Evolutionary conservation across 2,888 invertebrate species (phyloP).

Genomic region (Syrista parreyssii): DNA sequence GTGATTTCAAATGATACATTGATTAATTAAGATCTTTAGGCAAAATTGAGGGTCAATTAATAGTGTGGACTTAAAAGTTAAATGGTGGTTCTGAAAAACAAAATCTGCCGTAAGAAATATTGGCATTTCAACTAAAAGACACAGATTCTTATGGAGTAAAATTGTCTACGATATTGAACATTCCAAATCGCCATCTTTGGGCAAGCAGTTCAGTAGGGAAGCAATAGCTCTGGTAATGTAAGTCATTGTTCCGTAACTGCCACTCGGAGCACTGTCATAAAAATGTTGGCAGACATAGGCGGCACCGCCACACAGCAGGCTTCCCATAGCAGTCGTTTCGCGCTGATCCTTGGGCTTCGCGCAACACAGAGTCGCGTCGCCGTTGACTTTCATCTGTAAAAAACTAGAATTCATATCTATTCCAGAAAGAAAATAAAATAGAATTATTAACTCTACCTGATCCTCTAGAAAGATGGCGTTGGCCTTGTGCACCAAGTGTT

Average conservation of each 20-base stretch:
- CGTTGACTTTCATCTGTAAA: slow-evolving; percentile 83
- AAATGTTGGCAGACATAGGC: slow-evolving; percentile 96
- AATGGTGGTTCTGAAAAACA: no score
- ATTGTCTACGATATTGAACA: slow-evolving; percentile 73
- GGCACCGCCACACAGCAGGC: slow-evolving; percentile 88
- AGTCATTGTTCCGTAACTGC: slow-evolving; percentile 97
- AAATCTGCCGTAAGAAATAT: no score
- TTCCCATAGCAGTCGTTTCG: slow-evolving; percentile 73
- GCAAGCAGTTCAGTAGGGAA: slow-evolving; percentile 78
- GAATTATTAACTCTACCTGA: slow-evolving; percentile 74
- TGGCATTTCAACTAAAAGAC: background rate
- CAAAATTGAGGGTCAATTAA: no score
- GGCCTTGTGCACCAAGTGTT: slow-evolving; percentile 92
- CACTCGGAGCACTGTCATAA: slow-evolving; percentile 98
- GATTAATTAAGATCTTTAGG: no score
- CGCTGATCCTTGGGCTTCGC: slow-evolving; percentile 78
- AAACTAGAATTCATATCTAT: background rate
- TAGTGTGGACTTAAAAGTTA: no score
- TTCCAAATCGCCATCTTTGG: slow-evolving; percentile 82
- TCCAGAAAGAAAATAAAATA: slow-evolving; percentile 10
- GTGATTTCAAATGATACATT: no score
- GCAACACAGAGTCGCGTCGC: slow-evolving; percentile 94
- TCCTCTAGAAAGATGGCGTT: slow-evolving; percentile 95
- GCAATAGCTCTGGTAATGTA: slow-evolving; percentile 91
- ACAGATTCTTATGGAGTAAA: background rate